Base-by-base conservation (phyloP, 2,888 invertebrate species). In the Andrena bicolor region DNA sequence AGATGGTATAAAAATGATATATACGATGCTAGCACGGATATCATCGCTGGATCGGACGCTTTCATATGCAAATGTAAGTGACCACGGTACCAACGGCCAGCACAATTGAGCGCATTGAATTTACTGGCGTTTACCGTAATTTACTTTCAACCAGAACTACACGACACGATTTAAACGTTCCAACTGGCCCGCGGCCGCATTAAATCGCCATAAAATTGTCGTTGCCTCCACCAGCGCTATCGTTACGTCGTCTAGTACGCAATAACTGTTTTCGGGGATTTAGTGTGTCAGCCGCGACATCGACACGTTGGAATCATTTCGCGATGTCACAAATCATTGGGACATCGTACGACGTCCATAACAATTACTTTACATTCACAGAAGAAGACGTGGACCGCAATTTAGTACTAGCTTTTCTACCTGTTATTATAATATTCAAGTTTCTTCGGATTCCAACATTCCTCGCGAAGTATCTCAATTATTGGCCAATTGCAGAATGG, bases 51-150 rank as follows among this genome's bases (percentile, higher is more conserved):
- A 78, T 84, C 71, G 73, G 26, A 2, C 63, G 84, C 86, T 86
- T 86, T 86, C 86, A 80, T 74, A 86, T 85, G 86, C 82, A 86
- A 86, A 86, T 86, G 77, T 68, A 76, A 80, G 81, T 73, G 76
- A 73, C 75, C 68, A 28, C 30, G 65, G 35, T 61, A 16, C 49
- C 68, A 20, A 20, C 64, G 66, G 64, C 64, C 63, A 35, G 86
- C 48, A 86, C 86, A 86, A 86, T 86, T 75, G 86, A 70, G 68
- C 73, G 68, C 64, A 35, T 65, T 72, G 79, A 86, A 86, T 86
- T 86, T 83, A 86, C 80, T 78, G 73, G 71, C 82, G 64, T 86
- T 86, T 86, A 86, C 85, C 83, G 76, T 80, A 83, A 86, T 86
- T 86, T 85, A 86, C 80, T 86, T 85, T 85, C 76, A 63, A 61